A percentile compares a stretch with the other conserved stretches of the same genome.
phyloP scores from a whole-genome alignment of 2,113 vertebrate species.

The Misgurnus mizolepis region DNA sequence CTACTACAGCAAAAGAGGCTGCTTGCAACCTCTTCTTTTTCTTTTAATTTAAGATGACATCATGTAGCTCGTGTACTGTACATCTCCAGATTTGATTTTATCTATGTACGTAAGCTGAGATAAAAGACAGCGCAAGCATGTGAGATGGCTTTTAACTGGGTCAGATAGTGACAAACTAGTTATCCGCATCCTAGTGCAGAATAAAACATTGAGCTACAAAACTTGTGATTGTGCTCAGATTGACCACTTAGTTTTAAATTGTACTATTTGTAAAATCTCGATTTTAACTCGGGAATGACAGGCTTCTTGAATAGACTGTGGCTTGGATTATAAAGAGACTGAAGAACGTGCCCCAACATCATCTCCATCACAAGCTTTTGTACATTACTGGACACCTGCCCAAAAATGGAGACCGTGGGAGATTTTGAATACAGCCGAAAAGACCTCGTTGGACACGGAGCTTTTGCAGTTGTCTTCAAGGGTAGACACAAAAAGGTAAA shows the following conservation, averaged over 20 bases:
- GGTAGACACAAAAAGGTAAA: constrained; percentile 96
- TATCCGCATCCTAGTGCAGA: constrained; percentile 35
- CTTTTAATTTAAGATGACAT: constrained; percentile 30
- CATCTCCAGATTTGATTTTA: not conserved
- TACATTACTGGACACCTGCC: constrained; percentile 29
- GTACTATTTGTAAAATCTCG: not conserved
- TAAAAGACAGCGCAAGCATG: not conserved
- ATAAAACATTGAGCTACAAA: not conserved
- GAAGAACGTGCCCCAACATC: constrained; percentile 27
- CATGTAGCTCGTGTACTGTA: constrained; percentile 46
- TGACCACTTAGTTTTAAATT: not conserved
- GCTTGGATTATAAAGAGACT: not conserved
- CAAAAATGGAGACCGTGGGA: constrained; percentile 90
- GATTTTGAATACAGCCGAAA: constrained; percentile 98
- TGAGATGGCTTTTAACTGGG: constrained; percentile 48
- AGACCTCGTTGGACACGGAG: constrained; percentile 96
- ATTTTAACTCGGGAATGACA: constrained; percentile 11
- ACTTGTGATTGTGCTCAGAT: not conserved
- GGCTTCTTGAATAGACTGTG: constrained; percentile 1
- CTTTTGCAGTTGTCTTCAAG: constrained; percentile 97
- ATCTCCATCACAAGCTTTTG: constrained; percentile 1
- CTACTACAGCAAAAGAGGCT: not conserved
- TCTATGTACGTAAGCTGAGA: not conserved
- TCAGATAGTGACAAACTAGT: constrained; percentile 56
- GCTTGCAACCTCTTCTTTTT: not conserved